Evolutionary conservation across 2,113 vertebrate genomes (phyloP).

Genomic region (Craseonycteris thonglongyai): DNA sequence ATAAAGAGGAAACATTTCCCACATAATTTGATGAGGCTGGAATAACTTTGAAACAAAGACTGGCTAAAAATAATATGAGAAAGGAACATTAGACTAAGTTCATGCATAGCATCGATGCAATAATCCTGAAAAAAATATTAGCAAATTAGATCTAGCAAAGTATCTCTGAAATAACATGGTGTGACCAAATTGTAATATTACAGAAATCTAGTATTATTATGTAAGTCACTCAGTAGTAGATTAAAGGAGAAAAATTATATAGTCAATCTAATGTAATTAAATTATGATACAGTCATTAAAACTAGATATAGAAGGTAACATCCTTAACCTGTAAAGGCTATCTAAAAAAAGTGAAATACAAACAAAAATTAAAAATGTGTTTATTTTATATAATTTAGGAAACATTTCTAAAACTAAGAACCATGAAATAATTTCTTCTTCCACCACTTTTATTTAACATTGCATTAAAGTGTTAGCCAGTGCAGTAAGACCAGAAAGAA

Average conservation of each 20-base stretch:
- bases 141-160: background rate
- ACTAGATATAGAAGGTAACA: background rate
- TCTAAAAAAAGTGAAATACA: background rate
- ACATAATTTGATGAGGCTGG: background rate
- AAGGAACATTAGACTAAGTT: background rate
- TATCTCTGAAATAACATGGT: background rate
- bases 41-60: background rate
- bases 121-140: background rate
- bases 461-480: background rate
- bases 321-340: background rate
- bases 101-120: background rate
- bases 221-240: background rate
- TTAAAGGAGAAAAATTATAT: background rate
- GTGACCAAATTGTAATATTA: background rate
- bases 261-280: background rate
- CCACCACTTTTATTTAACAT: background rate
- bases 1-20: background rate
- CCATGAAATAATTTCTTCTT: background rate
- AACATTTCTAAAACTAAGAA: background rate
- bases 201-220: background rate
- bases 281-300: background rate
- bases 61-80: background rate
- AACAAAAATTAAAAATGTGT: background rate
- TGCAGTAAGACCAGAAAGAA: background rate
- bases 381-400: background rate